phyloP scores from a whole-genome alignment of 2,888 invertebrate genomes.

The Ramazzottius varieornatus region DNA sequence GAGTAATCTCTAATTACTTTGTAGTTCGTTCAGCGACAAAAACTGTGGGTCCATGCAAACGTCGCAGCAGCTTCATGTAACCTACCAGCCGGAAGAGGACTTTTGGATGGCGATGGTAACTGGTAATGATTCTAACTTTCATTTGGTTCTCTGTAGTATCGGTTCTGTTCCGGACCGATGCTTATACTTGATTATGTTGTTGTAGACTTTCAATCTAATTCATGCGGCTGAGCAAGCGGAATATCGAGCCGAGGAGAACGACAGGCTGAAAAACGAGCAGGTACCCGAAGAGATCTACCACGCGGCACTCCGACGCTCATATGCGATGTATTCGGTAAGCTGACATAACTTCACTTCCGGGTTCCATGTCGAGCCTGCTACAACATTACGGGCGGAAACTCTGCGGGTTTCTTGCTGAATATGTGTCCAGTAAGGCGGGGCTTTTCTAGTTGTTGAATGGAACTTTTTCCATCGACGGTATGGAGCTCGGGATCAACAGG shows the following conservation, averaged over 20 bases:
- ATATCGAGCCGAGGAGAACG: background rate
- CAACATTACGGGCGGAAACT: too few relatives aligned
- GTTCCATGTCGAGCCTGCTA: too few relatives aligned
- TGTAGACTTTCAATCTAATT: background rate
- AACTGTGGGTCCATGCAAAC: background rate
- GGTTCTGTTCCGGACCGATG: background rate
- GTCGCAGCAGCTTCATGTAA: background rate
- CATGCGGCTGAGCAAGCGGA: background rate
- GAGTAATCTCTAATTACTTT: background rate
- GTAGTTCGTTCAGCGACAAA: background rate
- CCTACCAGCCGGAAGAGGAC: background rate
- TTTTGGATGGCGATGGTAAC: background rate
- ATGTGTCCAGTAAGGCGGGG: too few relatives aligned
- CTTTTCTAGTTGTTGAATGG: background rate
- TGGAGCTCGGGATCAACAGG: background rate
- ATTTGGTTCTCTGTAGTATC: background rate
- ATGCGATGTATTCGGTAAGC: background rate
- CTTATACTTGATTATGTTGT: background rate
- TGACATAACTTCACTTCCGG: background rate
- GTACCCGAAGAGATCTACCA: background rate
- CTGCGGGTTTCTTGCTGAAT: too few relatives aligned
- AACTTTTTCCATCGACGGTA: background rate
- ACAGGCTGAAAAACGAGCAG: background rate
- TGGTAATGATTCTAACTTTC: background rate
- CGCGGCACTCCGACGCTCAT: background rate